Evolutionary conservation across 1,140 invertebrate genomes (phyloP), one percentile per base, ranked within the genome.

Genomic region (Lepidurus arcticus): DNA sequence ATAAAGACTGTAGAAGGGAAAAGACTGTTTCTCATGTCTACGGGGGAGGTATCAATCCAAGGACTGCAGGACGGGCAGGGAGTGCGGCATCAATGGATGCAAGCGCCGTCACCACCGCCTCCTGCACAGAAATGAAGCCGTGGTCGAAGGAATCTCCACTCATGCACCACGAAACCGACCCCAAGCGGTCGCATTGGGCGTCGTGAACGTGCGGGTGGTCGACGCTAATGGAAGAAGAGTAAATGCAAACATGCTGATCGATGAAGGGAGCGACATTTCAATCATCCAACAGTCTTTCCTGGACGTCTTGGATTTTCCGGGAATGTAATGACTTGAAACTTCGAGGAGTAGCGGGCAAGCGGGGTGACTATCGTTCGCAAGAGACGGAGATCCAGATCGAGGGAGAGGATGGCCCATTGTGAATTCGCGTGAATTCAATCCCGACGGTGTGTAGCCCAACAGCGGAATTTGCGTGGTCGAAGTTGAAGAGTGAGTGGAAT

Each of bases 241-340:
- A 1, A 3, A 42, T 21, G 75, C 75, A 16, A 76, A 76, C 75
- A 45, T 76, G 4, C 26, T 44, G n/a, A 21, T 26, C 34, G 75
- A 76, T 7, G 75, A 76, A 26, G 75, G 13, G 16, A 76, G 75
- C 21, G 43, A 76, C 75, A 76, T 44, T 42, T 44, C 75, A 7
- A 42, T 76, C 10, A 47, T 76, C 16, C 75, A 47, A 11, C 16
- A 44, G 13, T 42, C 75, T 9, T 76, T 76, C 13, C 13, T 47
- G 1, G 45, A 16, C 45, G 45, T 10, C 45, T 47, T 47, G 45
- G 45, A 47, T 47, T 47, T 47, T 47, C 45, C 2, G 45, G 16
- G 45, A 47, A 47, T 16, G 45, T 10, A 9, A 16, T 47, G 16
- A 9, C 45, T 47, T 47, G 45, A 47, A 47, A 16, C 45, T 47